Base-by-base conservation (phyloP, 2,888 invertebrate species). In the Brachylomia viminalis region DNA sequence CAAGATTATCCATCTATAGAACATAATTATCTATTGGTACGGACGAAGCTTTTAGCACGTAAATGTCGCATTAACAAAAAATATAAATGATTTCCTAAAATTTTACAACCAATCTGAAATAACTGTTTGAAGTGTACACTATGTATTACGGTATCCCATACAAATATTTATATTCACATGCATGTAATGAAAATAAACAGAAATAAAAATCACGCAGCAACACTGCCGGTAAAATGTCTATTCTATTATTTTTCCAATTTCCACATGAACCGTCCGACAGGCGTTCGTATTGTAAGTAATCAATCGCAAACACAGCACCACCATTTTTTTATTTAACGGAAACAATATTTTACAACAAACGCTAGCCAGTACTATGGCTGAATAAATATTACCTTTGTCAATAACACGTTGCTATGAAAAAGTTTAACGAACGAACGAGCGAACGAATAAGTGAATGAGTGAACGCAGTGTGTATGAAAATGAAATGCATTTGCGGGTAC, bases 331-430 rank as follows among this genome's bases (percentile, higher is more conserved):
- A 77, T 80, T 78, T 45, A 77, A 65, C 71, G 54, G 77, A 77
- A 79, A 77, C 75, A 79, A 79, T 74, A 79, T 87, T 84, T 86
- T 85, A 82, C 87, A 82, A 85, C 87, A 82, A 85, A 81, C 85
- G 75, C 54, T 73, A 59, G 75, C 74, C 61, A 72, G 78, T 62
- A 75, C 70, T 23, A 78, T 75, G 85, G 78, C 72, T 84, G 86
- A 90, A 90, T 87, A 88, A 86, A 87, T 86, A 90, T 85, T 76
- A 79, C 87, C 88, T 90, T 90, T 91, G 84, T 82, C 87, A 87
- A 87, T 87, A 86, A 82, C 83, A 82, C 65, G 70, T 76, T 79
- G 65, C 69, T 73, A 73, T 86, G 81, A 88, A 89, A 91, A 86
- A 86, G 79, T 85, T 80, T 75, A 84, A 84, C 72, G 77, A 84